Evolutionary conservation across 2,113 vertebrate species (phyloP).

Genomic region (Cercocebus atys): DNA sequence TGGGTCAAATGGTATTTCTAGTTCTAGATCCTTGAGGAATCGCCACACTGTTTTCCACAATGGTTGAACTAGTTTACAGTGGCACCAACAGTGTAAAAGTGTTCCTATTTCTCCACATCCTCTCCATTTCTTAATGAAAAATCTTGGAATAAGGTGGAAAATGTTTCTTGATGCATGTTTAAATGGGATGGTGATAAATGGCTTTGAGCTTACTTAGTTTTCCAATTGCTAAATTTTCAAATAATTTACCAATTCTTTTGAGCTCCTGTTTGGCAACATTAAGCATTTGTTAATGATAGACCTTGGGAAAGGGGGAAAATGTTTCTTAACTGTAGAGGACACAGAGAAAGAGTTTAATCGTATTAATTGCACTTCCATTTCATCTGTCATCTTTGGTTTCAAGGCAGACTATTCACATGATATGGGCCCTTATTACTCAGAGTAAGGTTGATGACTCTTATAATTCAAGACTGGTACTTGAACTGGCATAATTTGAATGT

Average conservation of each 20-base stretch:
- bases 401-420: not conserved
- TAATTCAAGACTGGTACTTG: not conserved
- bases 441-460: not conserved
- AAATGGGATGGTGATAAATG: not conserved
- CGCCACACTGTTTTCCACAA: too few species aligned
- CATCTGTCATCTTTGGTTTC: not conserved
- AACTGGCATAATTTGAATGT: not conserved
- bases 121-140: not conserved
- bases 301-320: not conserved
- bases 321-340: not conserved
- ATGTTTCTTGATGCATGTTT: not conserved
- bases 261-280: not conserved
- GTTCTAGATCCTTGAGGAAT: too few species aligned
- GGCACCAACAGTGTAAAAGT: too few species aligned
- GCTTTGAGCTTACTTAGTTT: not conserved
- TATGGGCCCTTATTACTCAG: not conserved
- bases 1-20: too few species aligned
- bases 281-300: not conserved
- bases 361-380: not conserved
- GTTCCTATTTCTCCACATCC: too few species aligned
- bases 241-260: not conserved
- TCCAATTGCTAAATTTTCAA: not conserved
- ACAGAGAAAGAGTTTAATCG: not conserved
- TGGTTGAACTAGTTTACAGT: too few species aligned
- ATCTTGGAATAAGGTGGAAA: not conserved